Conservation (phyloP, 2,113 vertebrate genomes). For the Nanger granti region DNA sequence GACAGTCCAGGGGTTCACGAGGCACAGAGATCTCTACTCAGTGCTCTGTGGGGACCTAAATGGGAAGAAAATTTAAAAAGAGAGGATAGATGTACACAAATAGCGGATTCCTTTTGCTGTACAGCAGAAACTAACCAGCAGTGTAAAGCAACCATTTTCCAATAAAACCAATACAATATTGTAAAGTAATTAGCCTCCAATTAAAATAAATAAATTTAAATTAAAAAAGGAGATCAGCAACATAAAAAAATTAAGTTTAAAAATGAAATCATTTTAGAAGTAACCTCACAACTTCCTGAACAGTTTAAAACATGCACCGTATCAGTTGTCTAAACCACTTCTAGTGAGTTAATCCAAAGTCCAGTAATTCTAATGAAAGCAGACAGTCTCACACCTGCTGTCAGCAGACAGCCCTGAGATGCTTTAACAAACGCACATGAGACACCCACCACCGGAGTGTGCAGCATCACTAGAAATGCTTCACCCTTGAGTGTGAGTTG, state of each 20-base stretch:
- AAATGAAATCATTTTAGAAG: neutral
- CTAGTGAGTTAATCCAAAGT: neutral
- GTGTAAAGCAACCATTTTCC: neutral
- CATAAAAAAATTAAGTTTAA: neutral
- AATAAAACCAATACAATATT: neutral
- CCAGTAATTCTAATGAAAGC: neutral
- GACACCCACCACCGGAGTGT: neutral
- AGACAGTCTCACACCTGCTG: neutral
- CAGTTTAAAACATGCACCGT: neutral
- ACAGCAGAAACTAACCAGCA: neutral
- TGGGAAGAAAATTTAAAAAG: neutral
- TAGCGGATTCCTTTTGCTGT: neutral
- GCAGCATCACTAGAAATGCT: neutral
- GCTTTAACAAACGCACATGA: neutral
- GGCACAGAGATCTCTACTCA: neutral
- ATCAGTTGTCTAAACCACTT: neutral
- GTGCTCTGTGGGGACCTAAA: neutral
- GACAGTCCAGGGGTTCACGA: neutral
- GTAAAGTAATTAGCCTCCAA: too few relatives aligned
- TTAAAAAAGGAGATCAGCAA: too few relatives aligned
- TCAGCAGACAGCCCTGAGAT: neutral
- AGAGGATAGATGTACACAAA: neutral
- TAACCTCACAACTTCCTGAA: neutral
- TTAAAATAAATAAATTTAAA: too few relatives aligned
- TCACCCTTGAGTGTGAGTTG: neutral